Conservation (phyloP, 2,888 invertebrate species). For the Caenorhabditis sulstoni region DNA sequence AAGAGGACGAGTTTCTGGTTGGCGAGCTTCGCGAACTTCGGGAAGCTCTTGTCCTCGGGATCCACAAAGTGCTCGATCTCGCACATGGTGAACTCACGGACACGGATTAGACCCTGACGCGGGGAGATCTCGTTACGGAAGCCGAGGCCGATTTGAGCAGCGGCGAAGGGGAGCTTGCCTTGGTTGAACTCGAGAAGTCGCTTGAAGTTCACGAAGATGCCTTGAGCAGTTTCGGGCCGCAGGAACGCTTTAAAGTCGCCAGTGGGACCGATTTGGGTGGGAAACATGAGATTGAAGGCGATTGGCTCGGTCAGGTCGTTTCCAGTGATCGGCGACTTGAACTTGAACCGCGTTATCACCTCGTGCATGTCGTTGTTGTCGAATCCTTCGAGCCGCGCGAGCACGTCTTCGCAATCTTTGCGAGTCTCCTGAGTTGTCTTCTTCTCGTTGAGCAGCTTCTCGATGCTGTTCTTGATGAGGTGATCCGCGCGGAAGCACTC, state of each 20-base stretch:
- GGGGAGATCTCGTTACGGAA: constrained; percentile 99
- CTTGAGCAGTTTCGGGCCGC: constrained; percentile 98
- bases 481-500: constrained; percentile 98
- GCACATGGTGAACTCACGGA: constrained; percentile 92
- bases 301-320: constrained; percentile 95
- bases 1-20: constrained; percentile 89
- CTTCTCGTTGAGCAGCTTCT: constrained; percentile 85
- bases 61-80: constrained; percentile 99
- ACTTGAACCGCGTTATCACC: constrained; percentile 89
- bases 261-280: constrained; percentile 96
- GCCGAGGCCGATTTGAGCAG: constrained; percentile 97
- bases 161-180: constrained; percentile 89
- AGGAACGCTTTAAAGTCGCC: constrained; percentile 91
- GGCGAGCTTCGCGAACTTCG: constrained; percentile 88
- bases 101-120: constrained; percentile 83
- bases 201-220: constrained; percentile 99
- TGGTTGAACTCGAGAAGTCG: constrained; percentile 96
- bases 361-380: constrained; percentile 78
- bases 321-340: constrained; percentile 95
- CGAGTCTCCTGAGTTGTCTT: constrained; percentile 86
- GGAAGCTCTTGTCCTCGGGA: constrained; percentile 89
- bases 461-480: constrained; percentile 87
- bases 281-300: constrained; percentile 99
- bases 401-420: constrained; percentile 87
- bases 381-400: constrained; percentile 85